Percentiles rank a stretch among this genome's conserved stretches.
Evolutionary conservation across 1,140 invertebrate genomes (phyloP).

Genomic region (Drosophila dunni): DNA sequence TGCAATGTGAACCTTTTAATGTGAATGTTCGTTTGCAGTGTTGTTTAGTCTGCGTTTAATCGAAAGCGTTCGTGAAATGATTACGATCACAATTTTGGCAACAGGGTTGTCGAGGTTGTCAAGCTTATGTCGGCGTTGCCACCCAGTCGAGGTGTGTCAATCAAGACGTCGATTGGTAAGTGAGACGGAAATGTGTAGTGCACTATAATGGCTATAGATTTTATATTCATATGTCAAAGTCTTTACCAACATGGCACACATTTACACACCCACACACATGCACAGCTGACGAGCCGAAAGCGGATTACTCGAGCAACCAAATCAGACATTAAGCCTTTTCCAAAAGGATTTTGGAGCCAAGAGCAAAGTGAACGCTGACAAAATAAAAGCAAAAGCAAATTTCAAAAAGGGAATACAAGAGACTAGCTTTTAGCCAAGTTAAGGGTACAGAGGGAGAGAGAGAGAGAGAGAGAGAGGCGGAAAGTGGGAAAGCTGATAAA

Average conservation of each 20-base stretch:
- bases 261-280: neutral
- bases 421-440: neutral
- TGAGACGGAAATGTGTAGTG: neutral
- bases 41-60: too few species aligned
- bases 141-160: conserved; percentile 13
- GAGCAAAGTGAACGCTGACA: conserved; percentile 36
- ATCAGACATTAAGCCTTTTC: conserved; percentile 72
- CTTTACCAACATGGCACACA: conserved; percentile 5
- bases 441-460: neutral
- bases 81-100: conserved; percentile 9
- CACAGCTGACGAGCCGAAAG: conserved; percentile 42
- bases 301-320: conserved; percentile 64
- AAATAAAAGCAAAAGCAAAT: conserved; percentile 37
- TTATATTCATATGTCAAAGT: conserved; percentile 18
- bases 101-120: conserved; percentile 28
- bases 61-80: neutral
- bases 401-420: conserved; percentile 5
- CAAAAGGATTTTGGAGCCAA: conserved; percentile 67
- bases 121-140: conserved; percentile 3
- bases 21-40: too few species aligned
- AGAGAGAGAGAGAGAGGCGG: neutral
- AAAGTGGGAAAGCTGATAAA: neutral
- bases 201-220: conserved; percentile 46
- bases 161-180: neutral
- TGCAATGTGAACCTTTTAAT: too few species aligned